Evolutionary conservation across 2,113 vertebrate species (phyloP).

Genomic region (Macaca fascicularis): T2T-MFA8v1.1 NC_088391.1:20467001-20467500

Average conservation of each 20-base stretch:
- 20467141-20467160: too few species aligned
- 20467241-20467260: too few species aligned
- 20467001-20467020: not conserved
- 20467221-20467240: too few species aligned
- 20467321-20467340: constrained; percentile 87
- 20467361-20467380: constrained; percentile 83
- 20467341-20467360: constrained; percentile 83
- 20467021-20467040: not conserved
- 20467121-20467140: not conserved
- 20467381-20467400: constrained; percentile 83
- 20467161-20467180: too few species aligned
- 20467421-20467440: not conserved
- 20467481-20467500: too few species aligned
- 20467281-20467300: constrained; percentile 77
- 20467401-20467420: constrained; percentile 76
- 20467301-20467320: constrained; percentile 86
- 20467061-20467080: not conserved
- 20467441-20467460: too few species aligned
- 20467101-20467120: not conserved
- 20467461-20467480: too few species aligned
- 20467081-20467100: not conserved
- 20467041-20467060: not conserved
- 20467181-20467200: too few species aligned
- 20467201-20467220: too few species aligned
- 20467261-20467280: too few species aligned